A percentile compares a stretch with the other conserved stretches of the same genome.
These are phyloP conservation scores for Mercenaria mercenaria DNA, from an alignment of 1,140 invertebrate genomes.

Conservation along the genomic window DNA sequence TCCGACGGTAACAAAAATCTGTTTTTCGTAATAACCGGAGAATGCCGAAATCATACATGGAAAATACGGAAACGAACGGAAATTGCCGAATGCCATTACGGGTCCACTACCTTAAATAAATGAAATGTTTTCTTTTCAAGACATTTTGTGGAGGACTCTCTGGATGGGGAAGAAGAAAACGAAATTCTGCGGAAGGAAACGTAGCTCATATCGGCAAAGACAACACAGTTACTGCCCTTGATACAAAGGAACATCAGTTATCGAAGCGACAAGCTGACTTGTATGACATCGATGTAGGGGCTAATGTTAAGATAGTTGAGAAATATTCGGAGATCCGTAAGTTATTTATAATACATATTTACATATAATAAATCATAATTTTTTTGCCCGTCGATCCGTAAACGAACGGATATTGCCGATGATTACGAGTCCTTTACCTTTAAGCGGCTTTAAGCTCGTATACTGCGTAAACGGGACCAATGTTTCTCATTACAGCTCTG, in stretches of 20 bases:
- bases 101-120: too few species aligned
- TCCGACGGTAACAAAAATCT: too few species aligned
- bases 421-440: not conserved
- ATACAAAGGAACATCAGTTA: not conserved
- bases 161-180: constrained; percentile 55
- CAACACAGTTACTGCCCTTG: not conserved
- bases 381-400: not conserved
- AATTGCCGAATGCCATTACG: too few species aligned
- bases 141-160: constrained; percentile 36
- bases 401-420: not conserved
- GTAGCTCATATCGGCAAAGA: not conserved
- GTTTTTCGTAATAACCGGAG: too few species aligned
- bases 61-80: too few species aligned
- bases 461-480: not conserved
- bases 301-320: constrained; percentile 60
- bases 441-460: not conserved
- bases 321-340: constrained; percentile 66
- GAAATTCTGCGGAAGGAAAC: not conserved
- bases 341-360: not conserved
- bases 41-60: too few species aligned
- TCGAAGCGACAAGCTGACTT: not conserved
- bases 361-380: not conserved
- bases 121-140: too few species aligned
- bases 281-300: constrained; percentile 58
- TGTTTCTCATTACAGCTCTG: too few species aligned